Percentiles rank a stretch among this genome's conserved stretches.
These are phyloP conservation scores for Cassiopea xamachana DNA, from an alignment of 30 jellyfish, hydroid and myxozoan genomes.

Conservation along the genomic window DNA sequence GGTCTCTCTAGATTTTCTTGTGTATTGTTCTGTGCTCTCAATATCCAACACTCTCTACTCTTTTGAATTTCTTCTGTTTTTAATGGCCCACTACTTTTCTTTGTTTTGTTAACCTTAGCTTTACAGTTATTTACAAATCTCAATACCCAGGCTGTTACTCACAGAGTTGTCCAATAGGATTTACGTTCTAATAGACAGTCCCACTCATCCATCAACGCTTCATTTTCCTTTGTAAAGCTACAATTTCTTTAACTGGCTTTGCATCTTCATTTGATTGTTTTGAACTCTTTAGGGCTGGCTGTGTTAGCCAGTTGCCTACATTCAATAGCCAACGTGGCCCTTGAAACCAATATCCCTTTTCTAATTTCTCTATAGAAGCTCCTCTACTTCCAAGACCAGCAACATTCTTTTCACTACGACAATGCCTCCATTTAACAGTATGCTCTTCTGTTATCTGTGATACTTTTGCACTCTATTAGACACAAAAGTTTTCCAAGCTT, in stretches of 20 bases:
- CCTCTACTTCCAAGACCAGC: slow-evolving; percentile 66
- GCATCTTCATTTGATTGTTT: slow-evolving; percentile 32
- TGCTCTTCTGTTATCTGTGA: slow-evolving; percentile 14
- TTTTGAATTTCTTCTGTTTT: slow-evolving; percentile 40
- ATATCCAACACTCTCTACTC: slow-evolving; percentile 36
- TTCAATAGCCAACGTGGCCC: slow-evolving; percentile 61
- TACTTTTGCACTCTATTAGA: background rate
- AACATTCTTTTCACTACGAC: slow-evolving; percentile 39
- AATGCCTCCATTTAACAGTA: slow-evolving; percentile 23
- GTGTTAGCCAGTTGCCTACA: slow-evolving; percentile 59
- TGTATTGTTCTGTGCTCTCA: slow-evolving; percentile 36
- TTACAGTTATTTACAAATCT: slow-evolving; percentile 48
- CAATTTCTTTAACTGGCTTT: slow-evolving; percentile 48
- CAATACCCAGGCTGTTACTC: slow-evolving; percentile 61
- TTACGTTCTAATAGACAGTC: slow-evolving; percentile 36
- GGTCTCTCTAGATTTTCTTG: slow-evolving; percentile 28
- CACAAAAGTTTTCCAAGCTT: slow-evolving; percentile 45
- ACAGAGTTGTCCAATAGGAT: slow-evolving; percentile 48
- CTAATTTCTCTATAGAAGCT: slow-evolving; percentile 51
- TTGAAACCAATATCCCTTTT: slow-evolving; percentile 54
- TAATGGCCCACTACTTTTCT: slow-evolving; percentile 29
- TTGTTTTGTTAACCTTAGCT: slow-evolving; percentile 27
- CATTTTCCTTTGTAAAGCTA: slow-evolving; percentile 37
- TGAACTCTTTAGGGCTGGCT: slow-evolving; percentile 51
- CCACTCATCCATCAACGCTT: slow-evolving; percentile 50